Percentiles rank a stretch among this genome's conserved stretches.
These are phyloP conservation scores for Spermophilus dauricus DNA, from an alignment of 2,113 vertebrate genomes.

Conservation along the genomic window DNA sequence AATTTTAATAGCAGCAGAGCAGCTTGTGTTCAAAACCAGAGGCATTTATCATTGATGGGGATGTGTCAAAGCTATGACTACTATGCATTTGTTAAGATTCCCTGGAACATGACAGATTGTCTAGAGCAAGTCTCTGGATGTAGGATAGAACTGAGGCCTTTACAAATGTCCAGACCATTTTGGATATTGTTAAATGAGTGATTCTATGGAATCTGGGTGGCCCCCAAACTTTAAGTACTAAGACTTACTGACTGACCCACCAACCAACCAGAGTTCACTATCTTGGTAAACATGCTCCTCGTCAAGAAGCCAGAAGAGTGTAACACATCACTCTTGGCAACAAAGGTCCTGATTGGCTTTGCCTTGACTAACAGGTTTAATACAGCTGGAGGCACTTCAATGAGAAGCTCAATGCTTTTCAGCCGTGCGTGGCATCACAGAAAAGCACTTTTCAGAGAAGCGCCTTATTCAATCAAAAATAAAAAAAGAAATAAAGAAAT, in stretches of 20 bases:
- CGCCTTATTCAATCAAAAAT: background rate
- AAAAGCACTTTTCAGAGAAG: constrained; percentile 19
- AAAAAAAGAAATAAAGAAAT: too few species aligned
- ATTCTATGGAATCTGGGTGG: background rate
- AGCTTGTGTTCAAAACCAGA: background rate
- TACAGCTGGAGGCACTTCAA: background rate
- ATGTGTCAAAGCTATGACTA: background rate
- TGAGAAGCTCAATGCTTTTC: background rate
- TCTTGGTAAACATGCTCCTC: constrained; percentile 12
- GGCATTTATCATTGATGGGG: background rate
- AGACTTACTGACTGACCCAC: background rate
- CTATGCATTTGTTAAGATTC: background rate
- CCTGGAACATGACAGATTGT: background rate
- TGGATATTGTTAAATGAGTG: constrained; percentile 23
- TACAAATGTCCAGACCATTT: background rate
- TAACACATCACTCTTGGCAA: background rate
- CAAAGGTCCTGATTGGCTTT: background rate
- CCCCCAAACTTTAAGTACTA: background rate
- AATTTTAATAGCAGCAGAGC: background rate
- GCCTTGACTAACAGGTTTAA: constrained; percentile 30
- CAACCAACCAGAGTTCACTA: background rate
- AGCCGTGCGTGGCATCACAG: background rate
- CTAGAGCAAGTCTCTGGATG: constrained; percentile 2
- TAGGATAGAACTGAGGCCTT: background rate
- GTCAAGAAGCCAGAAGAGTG: constrained; percentile 12